Percentiles rank a stretch among this genome's conserved stretches.
These are phyloP conservation scores for Cyprinodon diabolis DNA, from an alignment of 2,797 vertebrate species.

Conservation along the genomic window DNA sequence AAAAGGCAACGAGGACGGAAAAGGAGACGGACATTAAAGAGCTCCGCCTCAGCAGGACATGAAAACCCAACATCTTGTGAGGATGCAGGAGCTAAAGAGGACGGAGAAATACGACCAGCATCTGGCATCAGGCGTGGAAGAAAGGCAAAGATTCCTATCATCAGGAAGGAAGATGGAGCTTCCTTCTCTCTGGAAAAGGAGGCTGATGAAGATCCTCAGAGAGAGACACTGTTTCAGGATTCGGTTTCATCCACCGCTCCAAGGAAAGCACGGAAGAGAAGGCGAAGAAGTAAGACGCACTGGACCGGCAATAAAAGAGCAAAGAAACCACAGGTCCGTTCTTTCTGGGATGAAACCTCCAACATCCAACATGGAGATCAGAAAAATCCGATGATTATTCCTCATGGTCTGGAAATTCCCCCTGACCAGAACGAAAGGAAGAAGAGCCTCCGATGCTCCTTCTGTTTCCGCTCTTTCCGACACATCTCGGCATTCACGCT, in stretches of 20 bases:
- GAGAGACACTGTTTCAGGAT: background rate
- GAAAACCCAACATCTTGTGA: background rate
- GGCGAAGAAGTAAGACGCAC: conserved; percentile 4
- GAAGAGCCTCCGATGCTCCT: conserved; percentile 43
- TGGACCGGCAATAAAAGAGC: conserved; percentile 9
- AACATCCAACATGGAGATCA: background rate
- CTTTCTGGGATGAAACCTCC: background rate
- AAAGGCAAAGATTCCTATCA: background rate
- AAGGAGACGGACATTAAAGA: background rate
- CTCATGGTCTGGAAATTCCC: background rate
- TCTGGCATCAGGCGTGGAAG: background rate
- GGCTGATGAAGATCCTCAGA: background rate
- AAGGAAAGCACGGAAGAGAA: conserved; percentile 5
- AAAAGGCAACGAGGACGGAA: background rate
- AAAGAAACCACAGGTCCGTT: conserved; percentile 1
- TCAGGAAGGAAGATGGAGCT: background rate
- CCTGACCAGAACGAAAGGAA: background rate
- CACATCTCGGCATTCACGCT: conserved; percentile 53
- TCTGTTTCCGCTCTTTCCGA: conserved; percentile 53
- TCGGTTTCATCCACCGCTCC: background rate
- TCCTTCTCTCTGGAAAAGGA: background rate
- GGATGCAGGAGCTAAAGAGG: background rate
- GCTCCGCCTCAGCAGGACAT: too few species aligned
- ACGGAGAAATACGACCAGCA: background rate
- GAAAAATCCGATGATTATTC: background rate